Evolutionary conservation across 2,797 vertebrate genomes (phyloP), one percentile per base, ranked within the genome.

Genomic region (Graptemys geographica): DNA sequence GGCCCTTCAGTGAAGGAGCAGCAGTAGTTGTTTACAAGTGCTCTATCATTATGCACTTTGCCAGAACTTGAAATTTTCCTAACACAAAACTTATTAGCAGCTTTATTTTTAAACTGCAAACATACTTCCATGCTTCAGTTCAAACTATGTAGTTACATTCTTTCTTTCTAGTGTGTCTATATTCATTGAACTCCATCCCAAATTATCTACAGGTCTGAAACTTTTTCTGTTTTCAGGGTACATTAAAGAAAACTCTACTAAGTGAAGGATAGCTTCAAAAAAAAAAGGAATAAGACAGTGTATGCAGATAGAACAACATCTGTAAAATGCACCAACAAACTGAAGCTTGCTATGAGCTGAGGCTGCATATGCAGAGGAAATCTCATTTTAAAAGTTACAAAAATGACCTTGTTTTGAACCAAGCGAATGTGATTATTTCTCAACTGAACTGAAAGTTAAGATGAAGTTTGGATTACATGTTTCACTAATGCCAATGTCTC

Each of bases 321-420:
- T 96, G 72, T 94, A 96, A 96, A 96, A 91, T 74, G 72, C 88
- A 91, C 53, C 86, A 94, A 23, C 47, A 90, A 86, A 93, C 96
- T 94, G 84, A 95, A 94, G 92, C 89, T 90, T 95, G 89, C 92
- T 94, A 52, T 88, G 78, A 79, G 72, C 91, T 97, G 93, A 87
- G 94, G 79, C 90, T 95, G 93, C 21, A 89, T 88, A 83, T 2
- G 49, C 94, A 89, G 92, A 94, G 94, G 91, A 97, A 97, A 97
- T 89, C 89, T 96, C 94, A 94, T 96, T 94, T 72, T 90, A 87
- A 97, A 95, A 97, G 85, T 95, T 96, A 95, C 95, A 95, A 94
- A 95, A 96, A 94, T 96, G 95, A 93, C 96, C 96, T 97, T 83
- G 55, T 95, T 97, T 96, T 97, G 97, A 97, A 97, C 93, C 89